Evolutionary conservation across 2,113 vertebrate genomes (phyloP).

Genomic region (Neolamprologus brichardi): DNA sequence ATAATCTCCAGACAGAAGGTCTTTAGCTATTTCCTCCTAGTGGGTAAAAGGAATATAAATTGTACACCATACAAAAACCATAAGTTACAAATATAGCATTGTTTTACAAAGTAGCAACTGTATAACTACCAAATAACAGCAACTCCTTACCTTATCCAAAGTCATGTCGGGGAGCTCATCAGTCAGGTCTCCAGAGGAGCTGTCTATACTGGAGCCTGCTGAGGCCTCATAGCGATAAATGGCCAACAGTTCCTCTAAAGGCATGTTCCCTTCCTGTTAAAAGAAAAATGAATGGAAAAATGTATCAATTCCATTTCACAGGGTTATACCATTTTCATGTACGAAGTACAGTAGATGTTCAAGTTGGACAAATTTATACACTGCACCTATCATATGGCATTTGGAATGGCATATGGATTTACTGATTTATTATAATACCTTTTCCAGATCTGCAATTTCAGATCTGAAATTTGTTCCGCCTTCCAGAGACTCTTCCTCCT

Average conservation of each 20-base stretch:
- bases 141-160: constrained; percentile 87
- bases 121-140: not conserved
- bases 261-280: constrained; percentile 94
- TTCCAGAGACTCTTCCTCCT: constrained; percentile 94
- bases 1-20: constrained; percentile 91
- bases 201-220: constrained; percentile 84
- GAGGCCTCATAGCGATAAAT: constrained; percentile 93
- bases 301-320: not conserved
- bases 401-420: not conserved
- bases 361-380: not conserved
- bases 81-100: not conserved
- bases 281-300: not conserved
- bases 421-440: constrained; percentile 68
- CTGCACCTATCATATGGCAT: not conserved
- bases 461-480: constrained; percentile 87
- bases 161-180: constrained; percentile 98
- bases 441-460: constrained; percentile 96
- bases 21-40: constrained; percentile 98
- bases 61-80: not conserved
- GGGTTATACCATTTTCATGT: not conserved
- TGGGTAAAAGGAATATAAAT: not conserved
- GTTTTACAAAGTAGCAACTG: not conserved
- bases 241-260: constrained; percentile 89
- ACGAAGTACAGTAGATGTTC: not conserved
- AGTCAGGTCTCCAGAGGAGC: constrained; percentile 92